Base-by-base conservation (phyloP, 2,797 vertebrate genomes). In the Amblyopsis hoosieri region DNA sequence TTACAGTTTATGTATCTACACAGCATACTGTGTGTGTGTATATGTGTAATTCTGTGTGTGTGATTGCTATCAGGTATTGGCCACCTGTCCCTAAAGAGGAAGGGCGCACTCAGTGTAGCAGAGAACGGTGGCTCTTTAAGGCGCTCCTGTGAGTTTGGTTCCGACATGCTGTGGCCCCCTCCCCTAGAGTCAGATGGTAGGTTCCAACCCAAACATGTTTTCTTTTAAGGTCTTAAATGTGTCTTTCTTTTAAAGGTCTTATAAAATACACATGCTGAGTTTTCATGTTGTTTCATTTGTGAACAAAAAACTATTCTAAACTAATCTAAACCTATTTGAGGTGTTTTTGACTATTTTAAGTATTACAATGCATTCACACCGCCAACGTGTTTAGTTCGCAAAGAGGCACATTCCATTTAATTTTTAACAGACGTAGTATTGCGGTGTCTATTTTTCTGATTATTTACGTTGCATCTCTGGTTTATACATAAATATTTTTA, bases 21-120 rank as follows among this genome's bases (percentile, higher is more conserved):
- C 15, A 17, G 51, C 11, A 12, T 12, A 4, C 12, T 37, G 54
- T 55, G 54, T 55, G 54, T 53, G 29, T 54, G 53, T 54, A 23
- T 55, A 29, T 37, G 29, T 51, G 62, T 12, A 33, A 47, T 15
- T 52, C 31, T 50, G 62, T 42, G 31, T 29, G 19, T 42, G 33
- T 37, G 33, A 31, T 59, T 17, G 42, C 5, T 0, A 6, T 0
- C 78, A 91, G 89, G 89, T 63, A 91, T 91, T 13, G 87, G 90
- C 13, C 93, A 94, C 88, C 83, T 94, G 80, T 94, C 92, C 12
- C 86, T 94, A 83, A 93, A 93, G 86, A 91, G 93, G 85, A 94
- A 93, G 81, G 90, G 90, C 0, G 87, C 85, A 54, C 86, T 93
- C 66, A 90, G 90, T 1, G 81, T 93, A 0, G 91, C 92, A 0